A percentile compares a stretch with the other conserved stretches of the same genome.
Conservation (phyloP, 2,797 vertebrate species). For the Botia kubotai region DNA sequence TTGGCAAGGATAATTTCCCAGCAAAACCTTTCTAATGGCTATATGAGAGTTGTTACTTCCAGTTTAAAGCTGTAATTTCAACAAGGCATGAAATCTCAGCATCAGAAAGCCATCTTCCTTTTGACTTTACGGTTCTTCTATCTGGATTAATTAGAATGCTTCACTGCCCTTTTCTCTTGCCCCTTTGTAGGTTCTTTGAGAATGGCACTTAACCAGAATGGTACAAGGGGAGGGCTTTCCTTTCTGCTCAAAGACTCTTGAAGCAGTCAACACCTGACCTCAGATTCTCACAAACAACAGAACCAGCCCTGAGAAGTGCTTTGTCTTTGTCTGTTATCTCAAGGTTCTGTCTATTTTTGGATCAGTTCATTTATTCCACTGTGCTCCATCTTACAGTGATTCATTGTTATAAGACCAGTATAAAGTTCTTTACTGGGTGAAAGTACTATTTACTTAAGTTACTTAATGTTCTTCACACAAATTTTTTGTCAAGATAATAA, state of each 20-base stretch:
- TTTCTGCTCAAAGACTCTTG: constrained; percentile 43
- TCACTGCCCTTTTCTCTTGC: constrained; percentile 48
- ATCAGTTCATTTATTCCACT: constrained; percentile 35
- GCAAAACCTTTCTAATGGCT: neutral
- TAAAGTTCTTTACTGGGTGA: neutral
- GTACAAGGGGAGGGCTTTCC: constrained; percentile 52
- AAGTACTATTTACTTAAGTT: neutral
- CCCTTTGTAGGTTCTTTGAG: constrained; percentile 42
- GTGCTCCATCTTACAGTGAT: constrained; percentile 39
- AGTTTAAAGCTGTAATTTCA: constrained; percentile 16
- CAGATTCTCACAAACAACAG: constrained; percentile 66
- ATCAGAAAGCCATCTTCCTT: constrained; percentile 15
- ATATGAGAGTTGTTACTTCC: neutral
- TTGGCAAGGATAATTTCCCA: neutral
- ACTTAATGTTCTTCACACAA: neutral
- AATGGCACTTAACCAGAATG: constrained; percentile 53
- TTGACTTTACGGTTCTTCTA: constrained; percentile 22
- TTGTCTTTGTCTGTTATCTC: constrained; percentile 62
- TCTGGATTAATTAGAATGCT: constrained; percentile 54
- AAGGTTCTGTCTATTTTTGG: constrained; percentile 65
- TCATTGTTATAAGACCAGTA: constrained; percentile 31
- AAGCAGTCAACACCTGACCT: constrained; percentile 70
- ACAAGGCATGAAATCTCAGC: neutral
- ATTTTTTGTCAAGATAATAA: constrained; percentile 17
- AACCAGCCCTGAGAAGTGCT: constrained; percentile 59